Evolutionary conservation across 2,888 invertebrate genomes (phyloP).

Genomic region (Aleiodes testaceus): DNA sequence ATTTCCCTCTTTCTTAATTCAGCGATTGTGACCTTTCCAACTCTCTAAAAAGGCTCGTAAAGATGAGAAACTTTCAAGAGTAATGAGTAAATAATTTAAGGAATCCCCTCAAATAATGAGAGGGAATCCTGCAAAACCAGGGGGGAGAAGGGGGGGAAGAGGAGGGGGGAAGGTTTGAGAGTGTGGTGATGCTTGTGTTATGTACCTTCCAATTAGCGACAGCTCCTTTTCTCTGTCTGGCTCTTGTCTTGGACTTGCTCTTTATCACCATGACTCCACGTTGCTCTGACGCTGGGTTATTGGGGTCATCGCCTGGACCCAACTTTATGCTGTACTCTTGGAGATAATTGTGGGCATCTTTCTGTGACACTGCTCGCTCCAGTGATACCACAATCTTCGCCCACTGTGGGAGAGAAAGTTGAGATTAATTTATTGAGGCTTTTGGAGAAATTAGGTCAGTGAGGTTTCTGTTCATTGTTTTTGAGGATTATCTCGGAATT

Average conservation of each 20-base stretch:
- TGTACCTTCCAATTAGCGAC: constrained; percentile 96
- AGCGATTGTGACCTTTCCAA: constrained; percentile 89
- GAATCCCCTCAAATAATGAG: not conserved
- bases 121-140: no score
- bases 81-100: not conserved
- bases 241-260: constrained; percentile 95
- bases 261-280: constrained; percentile 99
- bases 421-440: no score
- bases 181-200: not conserved
- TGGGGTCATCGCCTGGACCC: constrained; percentile 82
- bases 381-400: constrained; percentile 98
- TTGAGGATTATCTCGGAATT: no score
- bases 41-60: constrained; percentile 76
- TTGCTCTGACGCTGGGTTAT: constrained; percentile 87
- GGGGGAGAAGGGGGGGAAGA: not conserved
- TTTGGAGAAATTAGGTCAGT: not conserved
- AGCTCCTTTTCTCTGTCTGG: constrained; percentile 96
- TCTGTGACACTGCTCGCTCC: constrained; percentile 93
- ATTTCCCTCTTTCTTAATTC: constrained; percentile 87
- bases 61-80: not conserved
- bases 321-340: constrained; percentile 96
- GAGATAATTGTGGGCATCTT: constrained; percentile 91
- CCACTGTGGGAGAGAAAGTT: constrained; percentile 79
- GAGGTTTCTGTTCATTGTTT: no score
- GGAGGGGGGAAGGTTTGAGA: no score